phyloP scores from a whole-genome alignment of 2,797 vertebrate species.

The Hippoglossus hippoglossus region DNA sequence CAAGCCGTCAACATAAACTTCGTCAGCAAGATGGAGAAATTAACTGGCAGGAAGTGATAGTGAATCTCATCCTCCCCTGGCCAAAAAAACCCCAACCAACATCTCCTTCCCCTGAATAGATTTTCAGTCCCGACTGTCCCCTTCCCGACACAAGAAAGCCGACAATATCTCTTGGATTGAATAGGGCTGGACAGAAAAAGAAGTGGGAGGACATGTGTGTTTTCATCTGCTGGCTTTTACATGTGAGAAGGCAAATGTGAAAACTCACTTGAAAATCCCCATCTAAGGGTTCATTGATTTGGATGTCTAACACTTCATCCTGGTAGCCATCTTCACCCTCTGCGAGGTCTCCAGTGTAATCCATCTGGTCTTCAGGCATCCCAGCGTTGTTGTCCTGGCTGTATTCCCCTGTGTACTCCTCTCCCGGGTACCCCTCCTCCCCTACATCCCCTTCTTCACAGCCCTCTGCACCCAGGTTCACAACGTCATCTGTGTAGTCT shows the following conservation, averaged over 20 bases:
- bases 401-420: conserved; percentile 86
- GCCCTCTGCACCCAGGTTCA: conserved; percentile 84
- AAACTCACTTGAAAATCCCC: conserved; percentile 94
- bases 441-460: conserved; percentile 73
- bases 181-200: conserved; percentile 70
- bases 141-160: conserved; percentile 78
- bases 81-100: conserved; percentile 61
- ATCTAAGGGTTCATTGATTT: conserved; percentile 95
- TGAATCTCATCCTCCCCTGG: conserved; percentile 82
- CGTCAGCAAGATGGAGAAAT: conserved; percentile 94
- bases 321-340: conserved; percentile 87
- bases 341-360: conserved; percentile 86
- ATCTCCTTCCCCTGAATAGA: conserved; percentile 86
- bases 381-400: conserved; percentile 81
- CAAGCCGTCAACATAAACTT: conserved; percentile 98
- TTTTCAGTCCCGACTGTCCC: conserved; percentile 83
- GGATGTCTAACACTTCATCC: conserved; percentile 95
- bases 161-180: conserved; percentile 86
- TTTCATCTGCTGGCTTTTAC: conserved; percentile 20
- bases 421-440: conserved; percentile 78
- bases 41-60: conserved; percentile 94
- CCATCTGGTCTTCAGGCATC: conserved; percentile 87
- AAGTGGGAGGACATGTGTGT: conserved; percentile 30
- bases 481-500: conserved; percentile 86
- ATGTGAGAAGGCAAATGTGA: conserved; percentile 51